Base-by-base conservation (phyloP, 2,888 invertebrate genomes). In the Onchidella celtica region DNA sequence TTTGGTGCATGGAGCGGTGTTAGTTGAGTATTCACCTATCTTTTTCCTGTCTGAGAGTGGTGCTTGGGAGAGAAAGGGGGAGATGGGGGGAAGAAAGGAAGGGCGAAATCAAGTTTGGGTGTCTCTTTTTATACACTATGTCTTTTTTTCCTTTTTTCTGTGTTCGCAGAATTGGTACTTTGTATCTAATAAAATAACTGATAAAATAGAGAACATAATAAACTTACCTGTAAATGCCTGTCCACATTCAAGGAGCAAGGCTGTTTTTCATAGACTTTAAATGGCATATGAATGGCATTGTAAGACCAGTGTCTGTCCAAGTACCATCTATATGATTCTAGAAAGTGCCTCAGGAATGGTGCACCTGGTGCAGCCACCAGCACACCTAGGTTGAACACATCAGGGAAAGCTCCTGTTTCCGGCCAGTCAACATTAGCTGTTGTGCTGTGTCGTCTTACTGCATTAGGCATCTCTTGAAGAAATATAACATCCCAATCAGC, bases 401-500 rank as follows among this genome's bases (percentile, higher is more conserved):
- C 85, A n/a, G 86, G 86, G 72, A 86, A 90, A 11, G 87, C 86
- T 47, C 86, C 88, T 21, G 87, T 89, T 70, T 86, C 86, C 27
- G 88, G 86, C 88, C 89, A 89, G 82, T 90, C 90, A n/a, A 85
- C 86, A 63, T 85, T 84, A 9, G 87, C 88, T n/a, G 89, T 87
- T 2, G 86, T 86, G 24, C 89, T 88, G 73, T 89, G 87, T 17
- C 83, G 86, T 6, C 87, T 81, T 59, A 86, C 34, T 21, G 34
- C 11, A 9, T 83, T 32, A 0, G 87, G 83, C 57, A 90, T 74
- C n/a, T 86, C 85, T 75, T 88, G 86, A 27, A 88, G 86, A 85
- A 88, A 90, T 11, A 90, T 85, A 40, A 89, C 90, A 70, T 91
- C 91, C 80, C 88, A 89, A 77, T 91, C 91, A 1, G 87, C 83